Evolutionary conservation across 2,113 vertebrate genomes (phyloP).

Genomic region (Elaphurus davidianus): DNA sequence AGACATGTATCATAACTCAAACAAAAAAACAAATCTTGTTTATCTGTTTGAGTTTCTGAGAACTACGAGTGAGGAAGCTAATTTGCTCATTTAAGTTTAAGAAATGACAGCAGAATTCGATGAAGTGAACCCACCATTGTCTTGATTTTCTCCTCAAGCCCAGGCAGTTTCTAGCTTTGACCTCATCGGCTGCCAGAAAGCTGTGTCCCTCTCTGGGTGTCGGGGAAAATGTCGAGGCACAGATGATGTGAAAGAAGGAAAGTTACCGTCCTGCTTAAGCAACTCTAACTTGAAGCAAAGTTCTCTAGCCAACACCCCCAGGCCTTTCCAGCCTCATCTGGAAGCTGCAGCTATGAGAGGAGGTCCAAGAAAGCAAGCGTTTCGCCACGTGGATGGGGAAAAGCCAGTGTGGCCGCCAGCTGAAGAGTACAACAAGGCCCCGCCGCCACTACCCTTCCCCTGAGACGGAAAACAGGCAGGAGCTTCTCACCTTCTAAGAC

Average conservation of each 20-base stretch:
- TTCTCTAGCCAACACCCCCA: neutral
- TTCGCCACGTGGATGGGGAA: rapidly evolving
- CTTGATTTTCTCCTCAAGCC: neutral
- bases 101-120: neutral
- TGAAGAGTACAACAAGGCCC: neutral
- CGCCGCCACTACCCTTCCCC: neutral
- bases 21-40: neutral
- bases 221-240: neutral
- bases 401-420: neutral
- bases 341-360: neutral
- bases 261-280: neutral
- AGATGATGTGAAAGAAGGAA: neutral
- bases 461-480: neutral
- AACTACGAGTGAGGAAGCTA: neutral
- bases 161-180: neutral
- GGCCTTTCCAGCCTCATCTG: neutral
- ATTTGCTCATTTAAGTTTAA: neutral
- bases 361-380: neutral
- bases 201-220: neutral
- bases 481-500: neutral
- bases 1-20: neutral
- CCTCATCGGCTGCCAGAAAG: neutral
- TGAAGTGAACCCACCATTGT: neutral
- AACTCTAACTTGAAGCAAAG: neutral
- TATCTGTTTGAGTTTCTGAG: neutral